Evolutionary conservation across 1,140 invertebrate genomes (phyloP), one percentile per base, ranked within the genome.

Genomic region (Hylyphantes graminicola): DNA sequence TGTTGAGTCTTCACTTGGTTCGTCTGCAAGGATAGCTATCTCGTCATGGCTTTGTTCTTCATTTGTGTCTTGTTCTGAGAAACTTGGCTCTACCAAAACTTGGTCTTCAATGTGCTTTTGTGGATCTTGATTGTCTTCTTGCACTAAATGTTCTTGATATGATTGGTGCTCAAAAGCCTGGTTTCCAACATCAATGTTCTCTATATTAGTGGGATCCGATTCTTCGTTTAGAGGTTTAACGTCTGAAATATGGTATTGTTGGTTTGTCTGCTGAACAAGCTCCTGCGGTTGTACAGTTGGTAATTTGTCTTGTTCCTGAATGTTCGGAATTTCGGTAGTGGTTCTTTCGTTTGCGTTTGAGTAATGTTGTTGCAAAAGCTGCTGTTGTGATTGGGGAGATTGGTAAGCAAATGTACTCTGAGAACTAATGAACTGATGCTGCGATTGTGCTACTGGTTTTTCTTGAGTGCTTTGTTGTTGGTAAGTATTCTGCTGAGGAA

Each of bases 51-150:
- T 19, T 65, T 67, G 61, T n/a, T 48, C 10, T 17, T 55, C 72
- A 53, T 78, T 15, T 9, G 21, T 12, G 51, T 54, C 21, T 50
- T 67, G 13, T n/a, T 67, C 13, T 48, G 50, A 17, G 55, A 67
- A 19, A 17, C 10, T 8, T 21, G 63, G 8, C 13, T 78, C 63
- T n/a, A 54, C 8, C 48, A 19, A 15, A 48, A 7, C 51, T 51
- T 76, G 74, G 53, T 63, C 74, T 64, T 64, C 8, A 50, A 76
- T 59, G 48, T 76, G 12, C 19, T 64, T 35, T 11, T 76, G 74
- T 9, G 59, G 12, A 1, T 21, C 12, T 19, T 76, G 57, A 50
- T 76, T 64, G 13, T 50, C 54, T 51, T 76, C 61, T 59, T 53
- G 59, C 21, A 12, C 50, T 3, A n/a, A 2, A 51, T 53, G n/a